Conservation (phyloP, 2,888 invertebrate genomes). For the Clunio marinus region DNA sequence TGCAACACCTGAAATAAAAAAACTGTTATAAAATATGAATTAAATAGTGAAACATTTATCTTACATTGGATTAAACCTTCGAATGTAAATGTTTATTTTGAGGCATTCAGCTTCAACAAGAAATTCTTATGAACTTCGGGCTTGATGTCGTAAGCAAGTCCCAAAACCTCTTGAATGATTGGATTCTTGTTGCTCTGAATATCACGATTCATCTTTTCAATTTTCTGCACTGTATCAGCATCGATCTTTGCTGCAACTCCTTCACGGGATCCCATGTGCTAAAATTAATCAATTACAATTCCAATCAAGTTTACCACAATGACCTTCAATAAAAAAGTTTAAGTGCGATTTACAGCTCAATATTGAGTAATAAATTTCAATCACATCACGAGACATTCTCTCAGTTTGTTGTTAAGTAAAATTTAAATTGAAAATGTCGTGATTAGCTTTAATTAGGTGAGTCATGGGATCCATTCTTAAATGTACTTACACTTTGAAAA, state of each 20-base stretch:
- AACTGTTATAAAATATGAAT: too few relatives aligned
- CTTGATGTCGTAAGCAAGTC: slow-evolving; percentile 78
- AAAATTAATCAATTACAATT: slow-evolving; percentile 19
- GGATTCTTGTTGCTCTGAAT: slow-evolving; percentile 65
- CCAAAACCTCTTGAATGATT: slow-evolving; percentile 73
- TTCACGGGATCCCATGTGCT: slow-evolving; percentile 88
- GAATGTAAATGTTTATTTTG: too few relatives aligned
- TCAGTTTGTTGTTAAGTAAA: neutral
- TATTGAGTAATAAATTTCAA: neutral
- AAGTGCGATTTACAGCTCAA: neutral
- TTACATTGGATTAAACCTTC: too few relatives aligned
- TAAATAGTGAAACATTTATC: too few relatives aligned
- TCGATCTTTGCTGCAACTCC: slow-evolving; percentile 88
- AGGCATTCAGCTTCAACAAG: slow-evolving; percentile 40
- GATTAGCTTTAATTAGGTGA: neutral
- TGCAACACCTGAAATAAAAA: too few relatives aligned
- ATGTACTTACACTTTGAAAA: neutral
- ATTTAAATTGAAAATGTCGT: neutral
- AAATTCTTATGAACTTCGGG: slow-evolving; percentile 84
- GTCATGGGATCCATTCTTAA: neutral
- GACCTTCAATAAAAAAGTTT: neutral
- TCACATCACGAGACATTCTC: neutral
- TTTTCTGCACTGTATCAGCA: slow-evolving; percentile 70
- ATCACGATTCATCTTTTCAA: slow-evolving; percentile 75
- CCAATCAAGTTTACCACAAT: neutral